Base-by-base conservation (phyloP, 2,113 vertebrate genomes). In the Columbina picui region DNA sequence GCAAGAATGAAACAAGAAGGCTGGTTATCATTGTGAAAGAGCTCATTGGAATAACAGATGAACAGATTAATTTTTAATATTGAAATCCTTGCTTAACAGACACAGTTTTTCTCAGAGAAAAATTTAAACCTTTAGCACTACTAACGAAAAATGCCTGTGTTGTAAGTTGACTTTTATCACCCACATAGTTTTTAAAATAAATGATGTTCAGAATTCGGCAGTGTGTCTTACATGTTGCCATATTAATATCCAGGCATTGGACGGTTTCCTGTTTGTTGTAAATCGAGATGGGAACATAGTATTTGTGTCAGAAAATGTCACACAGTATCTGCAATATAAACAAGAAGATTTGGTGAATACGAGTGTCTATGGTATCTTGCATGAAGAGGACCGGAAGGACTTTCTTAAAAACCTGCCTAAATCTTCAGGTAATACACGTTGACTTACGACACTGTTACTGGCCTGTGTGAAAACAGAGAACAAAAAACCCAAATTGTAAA, bases 281-380 rank as follows among this genome's bases (percentile, higher is more conserved):
- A 99, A 99, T 98, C 98, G 99, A 90, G 99, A 99, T 81, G 99
- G 99, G 95, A 99, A 98, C 98, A 99, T 99, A 85, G 99, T 99
- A 15, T 99, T 99, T 94, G 99, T 99, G 84, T 99, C 99, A 26
- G 99, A 99, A 98, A 99, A 99, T 73, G 99, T 99, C 94, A 99
- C 98, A 14, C 99, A 99, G 80, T 99, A 99, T 94, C 97, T 99
- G 69, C 99, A 99, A 43, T 99, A 99, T 97, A 99, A 99, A 89
- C 99, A 99, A 96, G 99, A 99, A 93, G 99, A 99, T 96, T 97
- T 99, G 91, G 99, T 99, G 87, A 99, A 99, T 97, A 99, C 99
- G 76, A 99, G 99, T 75, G 99, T 99, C 80, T 99, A 99, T 95
- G 99, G 96, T 95, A 99, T 99, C 87, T 98, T 99, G 95, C 99